These are phyloP conservation scores for Heliconius sara DNA, from an alignment of 2,888 invertebrate species.

Conservation along the genomic window DNA sequence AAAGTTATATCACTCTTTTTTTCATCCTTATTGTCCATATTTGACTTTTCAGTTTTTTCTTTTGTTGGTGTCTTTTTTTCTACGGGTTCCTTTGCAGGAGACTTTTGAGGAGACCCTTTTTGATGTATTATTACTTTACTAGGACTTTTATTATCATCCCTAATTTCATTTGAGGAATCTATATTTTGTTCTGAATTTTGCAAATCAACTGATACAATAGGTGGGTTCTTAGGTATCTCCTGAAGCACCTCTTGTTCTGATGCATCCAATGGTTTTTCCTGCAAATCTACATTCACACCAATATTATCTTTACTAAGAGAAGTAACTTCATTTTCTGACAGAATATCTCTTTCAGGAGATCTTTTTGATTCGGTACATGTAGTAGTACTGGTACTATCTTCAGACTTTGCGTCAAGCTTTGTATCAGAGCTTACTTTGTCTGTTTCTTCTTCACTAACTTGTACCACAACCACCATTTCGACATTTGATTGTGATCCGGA, in stretches of 20 bases:
- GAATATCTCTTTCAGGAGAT: constrained; percentile 25
- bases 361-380: constrained; percentile 12
- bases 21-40: constrained; percentile 44
- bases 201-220: constrained; percentile 7
- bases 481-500: constrained; percentile 65
- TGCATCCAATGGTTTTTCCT: neutral
- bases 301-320: constrained; percentile 13
- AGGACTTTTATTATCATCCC: constrained; percentile 29
- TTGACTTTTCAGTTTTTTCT: constrained; percentile 29
- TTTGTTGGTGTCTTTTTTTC: constrained; percentile 30
- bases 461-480: constrained; percentile 71
- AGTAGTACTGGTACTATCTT: constrained; percentile 25
- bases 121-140: constrained; percentile 20
- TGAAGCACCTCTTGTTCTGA: constrained; percentile 8
- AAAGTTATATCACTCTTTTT: constrained; percentile 42
- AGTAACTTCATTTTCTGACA: constrained; percentile 22
- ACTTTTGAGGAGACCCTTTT: constrained; percentile 25
- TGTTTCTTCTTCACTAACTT: constrained; percentile 57
- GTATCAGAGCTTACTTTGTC: constrained; percentile 23
- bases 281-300: neutral
- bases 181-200: constrained; percentile 49
- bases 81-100: constrained; percentile 45
- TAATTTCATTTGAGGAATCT: constrained; percentile 52
- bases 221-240: constrained; percentile 8
- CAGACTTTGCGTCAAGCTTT: constrained; percentile 15